Evolutionary conservation across 1,140 invertebrate species (phyloP).

Genomic region (Drosophila sp.): DNA sequence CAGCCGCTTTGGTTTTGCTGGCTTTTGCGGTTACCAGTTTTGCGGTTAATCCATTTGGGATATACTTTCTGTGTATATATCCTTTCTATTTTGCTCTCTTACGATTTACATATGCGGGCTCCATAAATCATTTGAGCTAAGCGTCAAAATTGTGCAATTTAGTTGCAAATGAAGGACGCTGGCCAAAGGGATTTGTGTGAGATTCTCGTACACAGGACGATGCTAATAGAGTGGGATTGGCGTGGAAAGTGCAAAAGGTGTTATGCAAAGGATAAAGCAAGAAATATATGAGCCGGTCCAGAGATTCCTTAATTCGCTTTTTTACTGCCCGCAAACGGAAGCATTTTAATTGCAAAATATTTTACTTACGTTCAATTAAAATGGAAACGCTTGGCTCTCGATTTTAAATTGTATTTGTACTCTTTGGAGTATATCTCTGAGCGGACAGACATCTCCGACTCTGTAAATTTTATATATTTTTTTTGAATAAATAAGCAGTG

Average conservation of each 20-base stretch:
- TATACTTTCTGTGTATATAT: conserved; percentile 27
- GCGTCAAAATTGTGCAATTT: conserved; percentile 62
- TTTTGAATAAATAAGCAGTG: too few relatives aligned
- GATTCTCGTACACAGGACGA: conserved; percentile 8
- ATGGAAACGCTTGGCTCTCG: not conserved
- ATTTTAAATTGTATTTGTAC: not conserved
- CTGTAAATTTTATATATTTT: too few relatives aligned
- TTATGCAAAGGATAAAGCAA: not conserved
- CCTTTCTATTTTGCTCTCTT: conserved; percentile 4
- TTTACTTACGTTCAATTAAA: not conserved
- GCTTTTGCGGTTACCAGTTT: conserved; percentile 50
- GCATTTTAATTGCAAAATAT: not conserved
- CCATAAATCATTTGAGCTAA: conserved; percentile 66
- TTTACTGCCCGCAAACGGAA: not conserved
- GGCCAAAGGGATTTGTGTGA: conserved; percentile 17
- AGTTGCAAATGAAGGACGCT: conserved; percentile 50
- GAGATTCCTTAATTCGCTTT: not conserved
- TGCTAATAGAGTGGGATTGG: conserved; percentile 33
- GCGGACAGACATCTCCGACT: too few relatives aligned
- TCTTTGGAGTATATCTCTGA: too few relatives aligned
- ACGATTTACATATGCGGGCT: conserved; percentile 46
- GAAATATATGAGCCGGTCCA: not conserved
- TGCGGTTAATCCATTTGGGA: conserved; percentile 67
- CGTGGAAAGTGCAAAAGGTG: not conserved
- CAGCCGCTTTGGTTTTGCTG: conserved; percentile 51